Percentiles rank a stretch among this genome's conserved stretches.
phyloP scores from a whole-genome alignment of 2,888 invertebrate species.

The Trissolcus japonicus region DNA sequence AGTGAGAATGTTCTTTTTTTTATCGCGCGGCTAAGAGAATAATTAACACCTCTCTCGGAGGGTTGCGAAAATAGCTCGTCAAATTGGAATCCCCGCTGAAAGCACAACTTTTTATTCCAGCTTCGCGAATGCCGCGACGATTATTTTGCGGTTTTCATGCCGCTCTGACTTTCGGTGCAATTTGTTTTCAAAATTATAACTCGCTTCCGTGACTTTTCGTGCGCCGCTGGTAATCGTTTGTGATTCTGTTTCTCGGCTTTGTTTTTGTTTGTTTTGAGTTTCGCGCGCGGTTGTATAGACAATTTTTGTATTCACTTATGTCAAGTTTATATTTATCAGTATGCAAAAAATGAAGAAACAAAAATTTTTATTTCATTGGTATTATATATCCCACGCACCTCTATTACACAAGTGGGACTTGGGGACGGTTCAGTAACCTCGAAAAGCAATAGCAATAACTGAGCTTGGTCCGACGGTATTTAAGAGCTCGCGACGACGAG shows the following conservation, averaged over 20 bases:
- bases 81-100: conserved; percentile 5
- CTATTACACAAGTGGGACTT: conserved; percentile 38
- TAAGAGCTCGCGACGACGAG: conserved; percentile 33
- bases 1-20: conserved; percentile 60
- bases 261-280: neutral
- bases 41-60: conserved; percentile 48
- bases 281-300: neutral
- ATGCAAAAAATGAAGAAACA: neutral
- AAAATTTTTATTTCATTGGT: neutral
- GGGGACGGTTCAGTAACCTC: conserved; percentile 56
- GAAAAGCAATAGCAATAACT: conserved; percentile 43
- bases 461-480: conserved; percentile 28
- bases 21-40: conserved; percentile 10
- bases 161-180: conserved; percentile 5
- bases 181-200: conserved; percentile 11
- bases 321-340: neutral
- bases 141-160: conserved; percentile 15
- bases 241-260: neutral
- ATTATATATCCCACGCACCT: conserved; percentile 52
- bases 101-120: conserved; percentile 7
- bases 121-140: conserved; percentile 10
- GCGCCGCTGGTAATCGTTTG: neutral
- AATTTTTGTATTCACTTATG: neutral
- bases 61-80: conserved; percentile 27
- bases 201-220: conserved; percentile 1